Evolutionary conservation across 2,888 invertebrate species (phyloP).

Genomic region (Aricia artaxerxes): DNA sequence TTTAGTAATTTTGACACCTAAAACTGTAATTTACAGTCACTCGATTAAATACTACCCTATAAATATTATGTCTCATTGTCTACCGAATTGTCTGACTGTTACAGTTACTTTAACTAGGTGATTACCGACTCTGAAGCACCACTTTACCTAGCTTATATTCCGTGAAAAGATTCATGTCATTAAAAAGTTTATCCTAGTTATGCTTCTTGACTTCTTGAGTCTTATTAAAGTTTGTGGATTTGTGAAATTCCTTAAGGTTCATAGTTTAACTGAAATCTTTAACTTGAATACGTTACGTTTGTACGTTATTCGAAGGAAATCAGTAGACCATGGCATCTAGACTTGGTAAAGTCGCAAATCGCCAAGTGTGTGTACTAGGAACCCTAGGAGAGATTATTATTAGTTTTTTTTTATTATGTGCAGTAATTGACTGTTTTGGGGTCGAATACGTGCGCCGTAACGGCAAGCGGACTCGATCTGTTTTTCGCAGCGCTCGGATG

Average conservation of each 20-base stretch:
- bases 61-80: not conserved
- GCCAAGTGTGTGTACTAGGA: not conserved
- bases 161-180: not conserved
- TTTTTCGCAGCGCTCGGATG: conserved; percentile 43
- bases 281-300: too few relatives aligned
- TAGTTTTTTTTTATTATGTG: not conserved
- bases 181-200: not conserved
- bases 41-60: too few relatives aligned
- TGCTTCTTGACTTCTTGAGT: not conserved
- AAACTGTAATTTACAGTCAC: too few relatives aligned
- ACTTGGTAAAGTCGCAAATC: not conserved
- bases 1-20: too few relatives aligned
- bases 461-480: conserved; percentile 34
- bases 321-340: too few relatives aligned
- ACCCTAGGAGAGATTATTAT: not conserved
- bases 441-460: conserved; percentile 28
- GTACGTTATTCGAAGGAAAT: too few relatives aligned
- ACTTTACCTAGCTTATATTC: not conserved
- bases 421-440: not conserved
- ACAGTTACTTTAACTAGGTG: conserved; percentile 2
- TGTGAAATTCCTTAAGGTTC: too few relatives aligned
- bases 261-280: too few relatives aligned
- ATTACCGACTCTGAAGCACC: not conserved
- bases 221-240: not conserved
- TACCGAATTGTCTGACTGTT: not conserved